phyloP scores from a whole-genome alignment of 2,888 invertebrate species.

The Taphrorychus bicolor region DNA sequence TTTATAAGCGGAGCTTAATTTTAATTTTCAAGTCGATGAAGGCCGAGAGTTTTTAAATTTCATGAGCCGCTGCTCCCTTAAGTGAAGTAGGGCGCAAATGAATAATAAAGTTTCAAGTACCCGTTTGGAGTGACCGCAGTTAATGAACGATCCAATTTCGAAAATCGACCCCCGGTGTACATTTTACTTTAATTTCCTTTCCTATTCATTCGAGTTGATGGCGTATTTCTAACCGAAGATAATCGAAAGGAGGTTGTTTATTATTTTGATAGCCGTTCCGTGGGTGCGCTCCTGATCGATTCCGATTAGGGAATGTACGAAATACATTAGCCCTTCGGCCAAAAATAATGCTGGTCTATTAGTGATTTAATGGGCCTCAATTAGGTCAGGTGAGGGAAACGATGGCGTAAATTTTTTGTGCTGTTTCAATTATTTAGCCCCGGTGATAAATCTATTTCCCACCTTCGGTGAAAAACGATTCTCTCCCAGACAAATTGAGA shows the following conservation, averaged over 20 bases:
- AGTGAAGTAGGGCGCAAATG: background rate
- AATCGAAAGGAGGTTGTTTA: slow-evolving; percentile 32
- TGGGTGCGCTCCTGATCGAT: slow-evolving; percentile 26
- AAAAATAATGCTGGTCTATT: slow-evolving; percentile 45
- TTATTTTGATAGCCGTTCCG: slow-evolving; percentile 32
- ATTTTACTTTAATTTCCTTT: slow-evolving; percentile 25
- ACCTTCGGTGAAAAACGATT: slow-evolving; percentile 25
- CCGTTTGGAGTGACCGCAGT: background rate
- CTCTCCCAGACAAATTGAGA: slow-evolving; percentile 1
- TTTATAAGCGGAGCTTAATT: background rate
- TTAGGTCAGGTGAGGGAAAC: slow-evolving; percentile 40
- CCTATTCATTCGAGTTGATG: slow-evolving; percentile 23
- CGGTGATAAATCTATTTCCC: slow-evolving; percentile 43
- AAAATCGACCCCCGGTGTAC: slow-evolving; percentile 13
- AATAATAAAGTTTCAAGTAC: background rate
- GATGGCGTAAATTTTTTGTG: slow-evolving; percentile 37
- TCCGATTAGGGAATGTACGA: slow-evolving; percentile 33
- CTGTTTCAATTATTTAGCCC: slow-evolving; percentile 42
- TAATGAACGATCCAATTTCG: slow-evolving; percentile 18
- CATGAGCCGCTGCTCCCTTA: background rate
- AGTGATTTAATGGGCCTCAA: slow-evolving; percentile 44
- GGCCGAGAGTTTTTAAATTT: background rate
- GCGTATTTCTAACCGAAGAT: slow-evolving; percentile 26
- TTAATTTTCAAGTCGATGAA: background rate
- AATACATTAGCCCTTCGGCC: slow-evolving; percentile 30